Conservation (phyloP, 2,797 vertebrate genomes). For the Melanotaenia parkinsoni region DNA sequence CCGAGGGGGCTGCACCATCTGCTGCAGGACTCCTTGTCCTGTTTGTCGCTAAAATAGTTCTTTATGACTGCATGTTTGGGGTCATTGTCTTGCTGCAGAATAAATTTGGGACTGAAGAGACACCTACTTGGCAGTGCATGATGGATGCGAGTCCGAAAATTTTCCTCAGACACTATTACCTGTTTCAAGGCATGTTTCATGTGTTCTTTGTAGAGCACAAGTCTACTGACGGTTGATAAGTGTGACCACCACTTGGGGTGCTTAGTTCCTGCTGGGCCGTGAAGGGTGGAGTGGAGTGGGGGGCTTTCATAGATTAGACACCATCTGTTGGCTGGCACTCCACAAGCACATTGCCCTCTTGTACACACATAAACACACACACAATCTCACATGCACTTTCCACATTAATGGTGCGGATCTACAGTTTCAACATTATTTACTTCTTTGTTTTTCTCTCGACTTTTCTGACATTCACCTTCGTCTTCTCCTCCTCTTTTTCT, state of each 20-base stretch:
- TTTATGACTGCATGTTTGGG: constrained; percentile 20
- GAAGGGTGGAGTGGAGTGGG: constrained; percentile 8
- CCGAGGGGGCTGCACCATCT: constrained; percentile 29
- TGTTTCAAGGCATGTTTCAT: constrained; percentile 8
- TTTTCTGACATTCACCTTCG: constrained; percentile 28
- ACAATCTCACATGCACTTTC: constrained; percentile 18
- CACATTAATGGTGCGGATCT: constrained; percentile 32
- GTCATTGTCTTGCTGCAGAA: not conserved
- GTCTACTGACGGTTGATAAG: constrained; percentile 48
- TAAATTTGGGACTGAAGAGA: not conserved
- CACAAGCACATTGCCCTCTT: constrained; percentile 42
- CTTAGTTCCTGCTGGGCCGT: constrained; percentile 59
- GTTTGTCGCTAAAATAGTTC: constrained; percentile 20
- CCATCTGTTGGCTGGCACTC: constrained; percentile 81
- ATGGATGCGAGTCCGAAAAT: not conserved
- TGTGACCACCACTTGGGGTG: constrained; percentile 60
- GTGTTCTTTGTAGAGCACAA: constrained; percentile 35
- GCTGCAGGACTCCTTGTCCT: constrained; percentile 15
- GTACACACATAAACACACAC: constrained; percentile 24
- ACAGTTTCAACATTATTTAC: constrained; percentile 30
- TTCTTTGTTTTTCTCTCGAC: constrained; percentile 11
- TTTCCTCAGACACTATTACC: not conserved
- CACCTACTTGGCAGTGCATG: not conserved
- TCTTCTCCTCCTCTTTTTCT: constrained; percentile 9
- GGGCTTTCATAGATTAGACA: constrained; percentile 73